Conservation (phyloP, 2,113 vertebrate genomes). For the Bubo scandiacus region DNA sequence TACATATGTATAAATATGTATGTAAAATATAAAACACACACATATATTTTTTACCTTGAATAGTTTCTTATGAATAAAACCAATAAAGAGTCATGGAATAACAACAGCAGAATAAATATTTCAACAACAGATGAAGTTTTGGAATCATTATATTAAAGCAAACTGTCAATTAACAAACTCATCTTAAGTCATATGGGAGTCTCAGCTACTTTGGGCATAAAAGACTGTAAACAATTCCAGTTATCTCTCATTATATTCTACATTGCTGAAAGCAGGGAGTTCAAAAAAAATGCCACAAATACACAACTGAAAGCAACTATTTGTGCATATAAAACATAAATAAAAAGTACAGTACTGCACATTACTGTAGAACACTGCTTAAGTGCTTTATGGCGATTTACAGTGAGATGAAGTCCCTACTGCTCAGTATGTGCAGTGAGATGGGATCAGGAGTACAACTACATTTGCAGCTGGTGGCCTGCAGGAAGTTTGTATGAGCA, state of each 20-base stretch:
- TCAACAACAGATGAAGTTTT: not conserved
- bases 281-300: not conserved
- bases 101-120: conserved; percentile 12
- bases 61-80: not conserved
- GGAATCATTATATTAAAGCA: conserved; percentile 5
- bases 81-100: not conserved
- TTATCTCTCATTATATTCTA: not conserved
- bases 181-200: not conserved
- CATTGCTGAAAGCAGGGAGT: not conserved
- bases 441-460: not conserved
- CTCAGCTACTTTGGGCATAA: not conserved
- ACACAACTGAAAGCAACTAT: not conserved
- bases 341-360: not conserved
- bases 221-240: not conserved
- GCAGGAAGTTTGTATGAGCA: rapidly evolving
- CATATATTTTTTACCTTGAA: not conserved
- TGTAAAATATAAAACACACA: not conserved
- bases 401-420: not conserved
- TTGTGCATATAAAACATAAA: not conserved
- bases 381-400: not conserved
- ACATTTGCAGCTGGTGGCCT: not conserved
- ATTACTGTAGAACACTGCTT: not conserved
- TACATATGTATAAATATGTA: not conserved
- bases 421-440: not conserved
- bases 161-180: conserved; percentile 35